Percentiles rank a stretch among this genome's conserved stretches.
Conservation (phyloP, 2,888 invertebrate species). For the Melieria omissa region DNA sequence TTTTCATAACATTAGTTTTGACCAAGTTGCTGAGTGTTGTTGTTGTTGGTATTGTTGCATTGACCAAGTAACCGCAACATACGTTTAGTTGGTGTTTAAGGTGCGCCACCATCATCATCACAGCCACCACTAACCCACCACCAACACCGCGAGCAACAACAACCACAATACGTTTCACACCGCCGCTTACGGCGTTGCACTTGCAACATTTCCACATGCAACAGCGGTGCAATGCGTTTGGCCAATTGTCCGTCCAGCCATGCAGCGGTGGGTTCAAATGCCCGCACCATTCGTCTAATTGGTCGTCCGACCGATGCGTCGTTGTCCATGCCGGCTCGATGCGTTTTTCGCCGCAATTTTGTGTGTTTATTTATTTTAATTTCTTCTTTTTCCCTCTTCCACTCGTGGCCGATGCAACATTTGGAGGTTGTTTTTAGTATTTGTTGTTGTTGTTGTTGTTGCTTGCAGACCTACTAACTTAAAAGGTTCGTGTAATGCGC, state of each 20-base stretch:
- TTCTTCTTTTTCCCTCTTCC: not conserved
- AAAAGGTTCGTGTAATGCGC: conserved; percentile 21
- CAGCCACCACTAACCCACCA: no score
- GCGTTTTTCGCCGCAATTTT: not conserved
- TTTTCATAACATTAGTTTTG: conserved; percentile 19
- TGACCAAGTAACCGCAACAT: conserved; percentile 17
- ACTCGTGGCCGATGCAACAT: not conserved
- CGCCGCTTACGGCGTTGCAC: not conserved
- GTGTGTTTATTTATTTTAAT: not conserved
- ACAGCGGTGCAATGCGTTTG: no score
- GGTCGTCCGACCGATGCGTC: not conserved
- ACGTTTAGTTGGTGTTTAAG: not conserved
- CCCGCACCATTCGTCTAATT: not conserved
- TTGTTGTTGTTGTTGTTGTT: conserved; percentile 9
- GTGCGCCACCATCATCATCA: conserved; percentile 12
- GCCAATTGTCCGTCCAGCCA: no score
- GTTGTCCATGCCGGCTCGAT: not conserved
- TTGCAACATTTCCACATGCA: conserved; percentile 11
- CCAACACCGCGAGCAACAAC: no score
- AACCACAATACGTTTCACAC: no score
- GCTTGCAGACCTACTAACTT: conserved; percentile 14
- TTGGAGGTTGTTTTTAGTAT: not conserved
- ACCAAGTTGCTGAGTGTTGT: not conserved
- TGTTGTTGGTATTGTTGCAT: not conserved
- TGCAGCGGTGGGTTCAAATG: not conserved